These are phyloP conservation scores for Eulemur albifrons DNA, from an alignment of 2,797 vertebrate genomes.

Conservation along the genomic window DNA sequence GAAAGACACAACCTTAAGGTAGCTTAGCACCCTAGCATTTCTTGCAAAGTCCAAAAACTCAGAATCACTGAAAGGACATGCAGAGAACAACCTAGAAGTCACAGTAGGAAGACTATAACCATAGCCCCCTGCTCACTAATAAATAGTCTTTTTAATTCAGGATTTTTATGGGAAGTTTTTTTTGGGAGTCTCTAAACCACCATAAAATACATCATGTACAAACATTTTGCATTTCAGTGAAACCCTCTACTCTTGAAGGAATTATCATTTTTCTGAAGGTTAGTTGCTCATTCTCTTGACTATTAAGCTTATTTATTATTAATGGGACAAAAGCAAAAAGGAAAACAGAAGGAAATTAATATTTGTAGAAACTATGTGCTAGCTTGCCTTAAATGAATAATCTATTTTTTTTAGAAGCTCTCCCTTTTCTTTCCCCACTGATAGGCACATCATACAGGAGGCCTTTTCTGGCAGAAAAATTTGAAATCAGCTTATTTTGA, in stretches of 20 bases:
- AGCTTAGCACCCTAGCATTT: background rate
- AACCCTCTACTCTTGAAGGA: conserved; percentile 45
- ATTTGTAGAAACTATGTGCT: background rate
- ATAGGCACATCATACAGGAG: background rate
- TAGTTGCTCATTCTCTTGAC: conserved; percentile 2
- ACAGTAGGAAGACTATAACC: background rate
- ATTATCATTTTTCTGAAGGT: conserved; percentile 30
- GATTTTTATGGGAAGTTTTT: background rate
- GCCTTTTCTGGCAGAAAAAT: conserved; percentile 33
- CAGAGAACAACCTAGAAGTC: background rate
- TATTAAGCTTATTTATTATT: background rate
- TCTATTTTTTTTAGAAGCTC: background rate
- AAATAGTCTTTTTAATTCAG: background rate
- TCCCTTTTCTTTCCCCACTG: background rate
- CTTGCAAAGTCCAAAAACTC: background rate
- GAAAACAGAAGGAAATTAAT: background rate
- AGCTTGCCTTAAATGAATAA: background rate
- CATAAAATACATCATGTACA: conserved; percentile 20
- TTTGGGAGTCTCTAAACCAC: background rate
- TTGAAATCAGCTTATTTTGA: conserved; percentile 56
- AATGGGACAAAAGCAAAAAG: background rate
- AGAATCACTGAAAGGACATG: background rate
- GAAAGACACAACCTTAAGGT: background rate
- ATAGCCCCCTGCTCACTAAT: background rate
- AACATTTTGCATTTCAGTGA: conserved; percentile 27